Evolutionary conservation across 2,888 invertebrate genomes (phyloP).

Genomic region (Sphaeridia pumilis): DNA sequence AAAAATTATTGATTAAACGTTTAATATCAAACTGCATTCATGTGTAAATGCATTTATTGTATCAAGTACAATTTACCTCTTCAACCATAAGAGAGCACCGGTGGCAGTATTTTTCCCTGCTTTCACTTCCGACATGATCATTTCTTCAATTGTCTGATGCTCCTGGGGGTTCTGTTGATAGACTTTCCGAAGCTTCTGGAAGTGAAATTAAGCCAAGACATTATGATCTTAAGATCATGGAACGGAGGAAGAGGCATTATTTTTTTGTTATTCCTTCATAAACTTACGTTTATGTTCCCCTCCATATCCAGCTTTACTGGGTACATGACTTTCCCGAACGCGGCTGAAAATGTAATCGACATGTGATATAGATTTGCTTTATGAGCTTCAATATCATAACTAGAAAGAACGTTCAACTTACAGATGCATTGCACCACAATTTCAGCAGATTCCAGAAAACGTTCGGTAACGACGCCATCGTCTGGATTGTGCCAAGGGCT

Average conservation of each 20-base stretch:
- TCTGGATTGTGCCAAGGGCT: constrained; percentile 36
- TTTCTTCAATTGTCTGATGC: constrained; percentile 53
- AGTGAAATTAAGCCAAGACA: constrained; percentile 19
- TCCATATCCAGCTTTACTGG: constrained; percentile 65
- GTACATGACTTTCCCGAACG: constrained; percentile 59
- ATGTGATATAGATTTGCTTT: constrained; percentile 11
- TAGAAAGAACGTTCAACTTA: constrained; percentile 40
- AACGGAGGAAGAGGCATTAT: no score
- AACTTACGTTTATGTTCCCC: constrained; percentile 60
- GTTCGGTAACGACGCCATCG: constrained; percentile 47
- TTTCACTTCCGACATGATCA: constrained; percentile 52
- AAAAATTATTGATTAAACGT: constrained; percentile 21
- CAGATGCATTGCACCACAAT: constrained; percentile 54
- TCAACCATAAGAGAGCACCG: constrained; percentile 61
- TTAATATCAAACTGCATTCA: background rate
- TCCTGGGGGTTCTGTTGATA: constrained; percentile 38
- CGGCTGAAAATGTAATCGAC: constrained; percentile 46
- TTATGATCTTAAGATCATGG: no score
- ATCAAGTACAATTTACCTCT: constrained; percentile 46
- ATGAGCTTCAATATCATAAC: constrained; percentile 11
- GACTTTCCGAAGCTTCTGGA: constrained; percentile 37
- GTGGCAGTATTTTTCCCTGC: constrained; percentile 45
- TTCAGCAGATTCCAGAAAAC: constrained; percentile 52
- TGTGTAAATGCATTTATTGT: background rate
- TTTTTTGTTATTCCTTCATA: no score